These are phyloP conservation scores for Anabacerthia variegaticeps DNA, from an alignment of 2,797 vertebrate genomes.

Conservation along the genomic window DNA sequence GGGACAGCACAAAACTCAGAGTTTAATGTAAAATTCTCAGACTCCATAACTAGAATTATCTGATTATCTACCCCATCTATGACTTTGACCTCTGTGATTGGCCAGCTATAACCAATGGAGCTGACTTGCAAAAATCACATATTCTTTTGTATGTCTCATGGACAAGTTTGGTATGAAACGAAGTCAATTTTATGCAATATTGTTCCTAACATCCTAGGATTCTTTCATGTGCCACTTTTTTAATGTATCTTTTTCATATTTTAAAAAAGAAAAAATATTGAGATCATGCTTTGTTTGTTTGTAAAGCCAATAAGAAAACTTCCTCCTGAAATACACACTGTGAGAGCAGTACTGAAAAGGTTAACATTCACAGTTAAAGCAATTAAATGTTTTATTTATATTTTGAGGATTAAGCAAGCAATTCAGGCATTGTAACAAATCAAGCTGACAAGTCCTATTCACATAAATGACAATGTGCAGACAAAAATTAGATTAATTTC, in stretches of 20 bases:
- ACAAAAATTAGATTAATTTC: slow-evolving; percentile 67
- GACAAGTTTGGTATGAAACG: neutral
- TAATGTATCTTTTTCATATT: neutral
- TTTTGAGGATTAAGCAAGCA: slow-evolving; percentile 49
- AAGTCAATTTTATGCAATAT: neutral
- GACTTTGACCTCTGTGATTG: neutral
- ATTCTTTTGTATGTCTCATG: neutral
- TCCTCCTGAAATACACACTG: neutral
- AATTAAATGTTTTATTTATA: slow-evolving; percentile 69
- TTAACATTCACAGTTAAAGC: slow-evolving; percentile 40
- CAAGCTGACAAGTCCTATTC: slow-evolving; percentile 63
- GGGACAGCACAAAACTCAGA: neutral
- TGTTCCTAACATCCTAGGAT: neutral
- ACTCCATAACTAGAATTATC: neutral
- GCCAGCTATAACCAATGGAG: rapidly evolving
- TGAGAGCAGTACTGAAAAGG: neutral
- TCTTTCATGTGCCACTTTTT: neutral
- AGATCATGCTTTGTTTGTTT: neutral
- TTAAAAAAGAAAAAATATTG: neutral
- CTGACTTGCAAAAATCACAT: neutral
- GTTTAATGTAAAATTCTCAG: neutral
- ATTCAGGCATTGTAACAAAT: slow-evolving; percentile 57
- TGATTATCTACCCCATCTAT: neutral
- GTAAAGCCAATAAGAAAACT: neutral
- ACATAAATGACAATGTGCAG: slow-evolving; percentile 35